Evolutionary conservation across 1,140 invertebrate species (phyloP).

Genomic region (Neodiprion pinetum): DNA sequence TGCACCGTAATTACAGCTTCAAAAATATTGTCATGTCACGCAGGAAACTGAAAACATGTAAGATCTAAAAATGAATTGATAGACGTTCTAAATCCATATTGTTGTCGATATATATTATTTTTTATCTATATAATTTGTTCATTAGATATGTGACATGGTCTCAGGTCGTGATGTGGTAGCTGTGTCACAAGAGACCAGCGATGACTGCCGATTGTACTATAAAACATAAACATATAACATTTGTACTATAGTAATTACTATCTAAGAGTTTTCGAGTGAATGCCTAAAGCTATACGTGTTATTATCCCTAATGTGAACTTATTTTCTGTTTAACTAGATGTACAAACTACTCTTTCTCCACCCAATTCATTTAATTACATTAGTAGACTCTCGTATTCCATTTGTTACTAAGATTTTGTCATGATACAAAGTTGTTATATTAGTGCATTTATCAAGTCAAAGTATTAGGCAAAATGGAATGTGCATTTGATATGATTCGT

Average conservation of each 20-base stretch:
- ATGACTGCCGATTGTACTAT: constrained; percentile 45
- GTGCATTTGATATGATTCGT: no score
- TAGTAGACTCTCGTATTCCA: not conserved
- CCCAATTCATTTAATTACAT: no score
- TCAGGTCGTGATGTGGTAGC: constrained; percentile 26
- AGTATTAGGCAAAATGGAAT: no score
- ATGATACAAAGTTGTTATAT: not conserved
- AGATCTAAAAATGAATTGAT: no score
- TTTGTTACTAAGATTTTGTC: not conserved
- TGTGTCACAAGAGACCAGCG: constrained; percentile 44
- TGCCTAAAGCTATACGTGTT: not conserved
- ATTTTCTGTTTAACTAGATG: not conserved
- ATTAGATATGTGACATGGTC: not conserved
- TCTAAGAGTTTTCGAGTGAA: constrained; percentile 1
- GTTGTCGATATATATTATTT: no score
- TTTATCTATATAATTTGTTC: not conserved
- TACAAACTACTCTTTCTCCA: not conserved
- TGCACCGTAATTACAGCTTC: no score
- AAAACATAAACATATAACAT: constrained; percentile 43
- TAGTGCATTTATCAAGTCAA: no score
- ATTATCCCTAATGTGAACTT: not conserved
- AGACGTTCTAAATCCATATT: no score
- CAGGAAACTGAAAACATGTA: no score
- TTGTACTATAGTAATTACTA: constrained; percentile 43
- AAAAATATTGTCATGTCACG: no score